These are phyloP conservation scores for Heliconius hortense DNA, from an alignment of 2,888 invertebrate genomes.

Conservation along the genomic window DNA sequence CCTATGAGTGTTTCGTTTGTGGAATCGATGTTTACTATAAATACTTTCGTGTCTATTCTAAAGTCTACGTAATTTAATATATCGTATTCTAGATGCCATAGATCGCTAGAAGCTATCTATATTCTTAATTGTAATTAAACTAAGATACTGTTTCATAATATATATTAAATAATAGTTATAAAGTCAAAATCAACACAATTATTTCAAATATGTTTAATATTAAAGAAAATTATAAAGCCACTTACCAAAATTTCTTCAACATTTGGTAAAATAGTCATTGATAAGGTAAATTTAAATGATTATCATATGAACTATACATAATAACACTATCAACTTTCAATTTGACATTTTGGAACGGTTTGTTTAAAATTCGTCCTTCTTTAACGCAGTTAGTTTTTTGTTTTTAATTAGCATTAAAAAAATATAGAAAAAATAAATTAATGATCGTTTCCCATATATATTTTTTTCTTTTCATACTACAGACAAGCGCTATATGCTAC, in stretches of 20 bases:
- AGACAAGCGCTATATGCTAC: constrained; percentile 38
- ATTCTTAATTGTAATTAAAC: constrained; percentile 21
- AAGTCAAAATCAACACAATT: not conserved
- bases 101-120: constrained; percentile 43
- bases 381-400: not conserved
- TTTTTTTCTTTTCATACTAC: not conserved
- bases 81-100: constrained; percentile 38
- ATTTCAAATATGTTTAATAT: not conserved
- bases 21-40: constrained; percentile 37
- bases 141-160: constrained; percentile 24
- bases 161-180: not conserved
- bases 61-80: constrained; percentile 30
- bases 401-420: not conserved
- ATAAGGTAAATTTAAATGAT: too few relatives aligned
- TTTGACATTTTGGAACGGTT: not conserved
- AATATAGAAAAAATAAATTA: not conserved
- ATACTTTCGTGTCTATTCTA: constrained; percentile 38
- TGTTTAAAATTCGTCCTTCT: not conserved
- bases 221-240: not conserved
- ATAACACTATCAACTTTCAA: not conserved
- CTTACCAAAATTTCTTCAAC: not conserved
- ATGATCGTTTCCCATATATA: not conserved
- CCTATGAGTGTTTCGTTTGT: constrained; percentile 34
- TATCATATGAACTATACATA: too few relatives aligned
- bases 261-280: not conserved